These are phyloP conservation scores for Amphipyra tragopoginis DNA, from an alignment of 2,888 invertebrate genomes.

Conservation along the genomic window DNA sequence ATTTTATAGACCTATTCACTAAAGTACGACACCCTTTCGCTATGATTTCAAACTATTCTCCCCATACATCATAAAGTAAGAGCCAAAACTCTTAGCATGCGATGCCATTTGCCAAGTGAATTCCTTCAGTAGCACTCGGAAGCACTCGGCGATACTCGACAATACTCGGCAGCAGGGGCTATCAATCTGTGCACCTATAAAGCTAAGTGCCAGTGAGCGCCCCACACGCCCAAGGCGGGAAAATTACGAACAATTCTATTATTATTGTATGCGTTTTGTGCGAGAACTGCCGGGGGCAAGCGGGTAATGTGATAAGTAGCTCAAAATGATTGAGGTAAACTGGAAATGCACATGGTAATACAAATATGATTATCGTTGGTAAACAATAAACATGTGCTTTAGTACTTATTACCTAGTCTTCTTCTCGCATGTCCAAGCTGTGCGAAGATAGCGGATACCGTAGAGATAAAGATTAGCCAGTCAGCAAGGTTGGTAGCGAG, in stretches of 20 bases:
- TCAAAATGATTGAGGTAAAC: background rate
- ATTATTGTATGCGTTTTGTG: constrained; percentile 13
- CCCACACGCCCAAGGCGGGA: constrained; percentile 37
- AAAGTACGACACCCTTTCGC: too few relatives aligned
- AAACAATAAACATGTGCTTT: too few relatives aligned
- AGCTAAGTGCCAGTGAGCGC: constrained; percentile 26
- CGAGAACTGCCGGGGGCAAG: constrained; percentile 23
- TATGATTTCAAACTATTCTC: too few relatives aligned
- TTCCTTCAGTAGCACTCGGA: constrained; percentile 1
- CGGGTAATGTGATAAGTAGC: constrained; percentile 9
- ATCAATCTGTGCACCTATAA: constrained; percentile 38
- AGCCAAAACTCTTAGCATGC: too few relatives aligned
- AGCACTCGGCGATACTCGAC: constrained; percentile 16
- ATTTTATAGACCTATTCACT: too few relatives aligned
- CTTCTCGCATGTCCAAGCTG: too few relatives aligned
- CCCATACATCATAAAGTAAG: too few relatives aligned
- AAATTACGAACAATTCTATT: constrained; percentile 31
- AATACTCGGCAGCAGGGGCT: constrained; percentile 16
- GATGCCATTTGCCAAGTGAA: background rate
- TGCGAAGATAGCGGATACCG: too few relatives aligned
- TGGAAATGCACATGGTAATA: background rate
- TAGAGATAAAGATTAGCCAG: too few relatives aligned
- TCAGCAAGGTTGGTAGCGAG: too few relatives aligned
- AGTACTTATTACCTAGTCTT: too few relatives aligned
- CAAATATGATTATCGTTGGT: too few relatives aligned